Evolutionary conservation across 2,888 invertebrate genomes (phyloP), one percentile per base, ranked within the genome.

Genomic region (Alcis repandata): DNA sequence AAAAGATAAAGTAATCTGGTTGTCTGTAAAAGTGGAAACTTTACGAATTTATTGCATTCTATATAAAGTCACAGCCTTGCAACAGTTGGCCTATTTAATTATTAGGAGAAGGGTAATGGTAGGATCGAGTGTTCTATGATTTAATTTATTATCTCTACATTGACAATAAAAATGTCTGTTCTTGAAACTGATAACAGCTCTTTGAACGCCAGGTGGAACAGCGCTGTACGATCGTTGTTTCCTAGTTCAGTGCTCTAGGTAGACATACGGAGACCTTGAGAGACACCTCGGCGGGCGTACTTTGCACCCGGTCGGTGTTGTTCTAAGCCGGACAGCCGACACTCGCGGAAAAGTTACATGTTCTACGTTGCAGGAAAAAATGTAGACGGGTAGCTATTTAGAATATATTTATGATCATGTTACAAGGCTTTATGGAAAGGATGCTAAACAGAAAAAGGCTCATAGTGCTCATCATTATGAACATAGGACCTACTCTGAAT

Each of bases 251-350:
- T 56, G 32, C 36, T 49, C 52, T 45, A 17, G 15, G 38, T 54
- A 61, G 62, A 59, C 59, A 68, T 60, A 61, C 61, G 66, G 63
- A 20, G 60, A 67, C 76, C 78, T 78, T 72, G 76, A 59, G 59
- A 68, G 63, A 63, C 53, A 57, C 77, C 74, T 75, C 75, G 79
- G 59, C 53, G 56, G 22, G 59, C 68, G 71, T 58, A 75, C 76
- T 77, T 74, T 75, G 73, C 68, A 59, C 71, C 63, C 57, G 49
- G 45, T 19, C 54, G 43, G 9, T 41, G 59, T 43, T 27, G 19
- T 57, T 57, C 51, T 63, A 36, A 19, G 49, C 27, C 56, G 33
- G 15, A 56, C 13, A 19, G 19, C 1, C 9, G n/a, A 0, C 9
- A 9, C 17, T 43, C 9, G 41, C 9, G 41, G 41, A 43, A 43